phyloP scores from a whole-genome alignment of 2,113 vertebrate species.

The Isurus oxyrinchus region DNA sequence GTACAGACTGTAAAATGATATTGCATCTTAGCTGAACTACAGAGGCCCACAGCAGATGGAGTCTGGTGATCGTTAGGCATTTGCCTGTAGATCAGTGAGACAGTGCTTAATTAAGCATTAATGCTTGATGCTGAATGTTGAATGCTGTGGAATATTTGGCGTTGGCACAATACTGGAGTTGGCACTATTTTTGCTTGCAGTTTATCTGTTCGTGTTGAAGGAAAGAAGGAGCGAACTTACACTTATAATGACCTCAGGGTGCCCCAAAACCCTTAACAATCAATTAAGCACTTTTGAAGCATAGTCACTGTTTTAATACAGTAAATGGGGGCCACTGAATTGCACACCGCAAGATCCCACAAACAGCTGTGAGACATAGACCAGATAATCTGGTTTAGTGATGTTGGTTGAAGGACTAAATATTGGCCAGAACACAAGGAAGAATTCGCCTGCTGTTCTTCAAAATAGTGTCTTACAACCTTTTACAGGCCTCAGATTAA shows the following conservation, averaged over 20 bases:
- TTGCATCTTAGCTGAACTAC: neutral
- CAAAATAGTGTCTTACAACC: neutral
- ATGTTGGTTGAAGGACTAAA: neutral
- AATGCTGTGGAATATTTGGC: neutral
- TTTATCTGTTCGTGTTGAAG: neutral
- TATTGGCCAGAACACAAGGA: neutral
- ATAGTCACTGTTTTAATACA: neutral
- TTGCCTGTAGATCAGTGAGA: neutral
- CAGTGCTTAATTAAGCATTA: neutral
- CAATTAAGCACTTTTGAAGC: neutral
- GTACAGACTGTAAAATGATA: constrained; percentile 30
- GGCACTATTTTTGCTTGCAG: neutral
- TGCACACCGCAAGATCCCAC: neutral
- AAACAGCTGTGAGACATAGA: neutral
- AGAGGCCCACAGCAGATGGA: constrained; percentile 18
- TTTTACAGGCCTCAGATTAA: neutral
- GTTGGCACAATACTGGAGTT: neutral
- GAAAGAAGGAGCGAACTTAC: neutral
- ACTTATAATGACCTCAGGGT: neutral
- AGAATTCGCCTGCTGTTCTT: neutral
- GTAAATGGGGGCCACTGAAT: neutral
- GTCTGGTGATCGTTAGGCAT: constrained; percentile 13
- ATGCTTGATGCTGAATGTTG: neutral
- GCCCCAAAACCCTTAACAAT: neutral
- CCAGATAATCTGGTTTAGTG: neutral